Evolutionary conservation across 2,797 vertebrate genomes (phyloP).

Genomic region (Uromys caudimaculatus): DNA sequence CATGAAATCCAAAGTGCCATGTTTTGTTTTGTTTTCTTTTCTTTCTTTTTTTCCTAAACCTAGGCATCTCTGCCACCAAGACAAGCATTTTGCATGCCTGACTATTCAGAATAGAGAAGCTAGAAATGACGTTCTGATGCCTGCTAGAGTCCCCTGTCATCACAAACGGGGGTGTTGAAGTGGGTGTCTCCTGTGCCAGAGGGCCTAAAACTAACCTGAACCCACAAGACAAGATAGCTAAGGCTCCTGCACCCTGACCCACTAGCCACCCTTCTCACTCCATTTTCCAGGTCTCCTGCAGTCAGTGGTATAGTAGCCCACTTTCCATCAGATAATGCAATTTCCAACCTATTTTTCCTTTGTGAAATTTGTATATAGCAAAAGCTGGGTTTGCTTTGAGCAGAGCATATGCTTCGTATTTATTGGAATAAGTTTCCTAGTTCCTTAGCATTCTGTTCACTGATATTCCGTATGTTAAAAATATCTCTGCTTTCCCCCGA

Average conservation of each 20-base stretch:
- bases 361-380: conserved; percentile 86
- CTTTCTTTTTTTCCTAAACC: neutral
- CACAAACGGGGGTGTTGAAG: neutral
- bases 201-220: neutral
- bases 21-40: neutral
- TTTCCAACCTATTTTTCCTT: conserved; percentile 75
- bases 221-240: neutral
- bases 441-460: conserved; percentile 84
- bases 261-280: neutral
- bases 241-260: neutral
- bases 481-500: conserved; percentile 75
- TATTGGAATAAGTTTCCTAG: conserved; percentile 80
- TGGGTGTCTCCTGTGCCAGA: neutral
- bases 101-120: neutral
- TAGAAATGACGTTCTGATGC: neutral
- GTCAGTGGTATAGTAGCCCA: conserved; percentile 52
- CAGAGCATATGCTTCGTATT: conserved; percentile 81
- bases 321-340: conserved; percentile 64
- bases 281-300: neutral
- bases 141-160: neutral
- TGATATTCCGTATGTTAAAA: conserved; percentile 83
- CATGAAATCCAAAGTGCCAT: conserved; percentile 2
- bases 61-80: neutral
- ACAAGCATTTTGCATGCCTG: neutral
- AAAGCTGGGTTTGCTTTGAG: conserved; percentile 81